Conservation (phyloP, 2,797 vertebrate genomes). For the Pogoniulus pusillus region DNA sequence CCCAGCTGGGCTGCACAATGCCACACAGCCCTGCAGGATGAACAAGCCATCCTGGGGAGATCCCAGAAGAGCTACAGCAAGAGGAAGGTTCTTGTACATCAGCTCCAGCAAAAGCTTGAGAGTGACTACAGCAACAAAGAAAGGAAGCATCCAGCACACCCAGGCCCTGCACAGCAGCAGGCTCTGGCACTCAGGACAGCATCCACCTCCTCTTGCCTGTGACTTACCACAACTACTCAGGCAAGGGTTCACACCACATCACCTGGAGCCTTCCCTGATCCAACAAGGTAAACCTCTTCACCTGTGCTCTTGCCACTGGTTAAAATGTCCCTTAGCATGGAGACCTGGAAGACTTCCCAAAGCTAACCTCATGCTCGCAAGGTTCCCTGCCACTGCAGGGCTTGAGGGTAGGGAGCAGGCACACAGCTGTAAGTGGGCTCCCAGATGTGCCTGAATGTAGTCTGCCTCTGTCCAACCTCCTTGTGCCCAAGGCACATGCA, state of each 20-base stretch:
- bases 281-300: not conserved
- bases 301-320: not conserved
- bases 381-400: not conserved
- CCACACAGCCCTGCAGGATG: not conserved
- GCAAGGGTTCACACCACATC: not conserved
- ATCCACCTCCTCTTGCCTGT: not conserved
- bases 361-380: not conserved
- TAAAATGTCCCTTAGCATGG: not conserved
- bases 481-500: not conserved
- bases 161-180: not conserved
- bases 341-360: not conserved
- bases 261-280: not conserved
- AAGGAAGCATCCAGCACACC: not conserved
- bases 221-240: not conserved
- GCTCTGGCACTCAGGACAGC: not conserved
- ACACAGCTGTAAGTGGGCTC: rapidly evolving
- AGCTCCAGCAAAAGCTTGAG: not conserved
- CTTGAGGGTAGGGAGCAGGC: not conserved
- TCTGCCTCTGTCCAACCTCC: not conserved
- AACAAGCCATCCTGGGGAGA: not conserved
- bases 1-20: not conserved
- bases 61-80: not conserved
- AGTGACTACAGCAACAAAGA: not conserved
- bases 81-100: not conserved
- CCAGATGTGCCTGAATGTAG: not conserved